Percentiles rank a stretch among this genome's conserved stretches.
phyloP scores from a whole-genome alignment of 2,888 invertebrate species.

The Stegophylla sp. region DNA sequence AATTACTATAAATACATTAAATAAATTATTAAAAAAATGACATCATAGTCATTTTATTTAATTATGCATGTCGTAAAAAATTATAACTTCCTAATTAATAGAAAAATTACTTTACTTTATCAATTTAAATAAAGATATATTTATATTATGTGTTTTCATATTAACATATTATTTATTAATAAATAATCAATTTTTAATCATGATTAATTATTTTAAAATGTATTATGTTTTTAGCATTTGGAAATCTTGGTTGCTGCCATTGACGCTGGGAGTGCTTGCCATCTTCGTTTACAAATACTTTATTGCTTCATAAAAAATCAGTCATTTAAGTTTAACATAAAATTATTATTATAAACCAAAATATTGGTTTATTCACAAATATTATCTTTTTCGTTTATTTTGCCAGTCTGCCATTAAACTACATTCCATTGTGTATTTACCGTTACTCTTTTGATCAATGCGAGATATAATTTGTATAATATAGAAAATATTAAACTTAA shows the following conservation, averaged over 20 bases:
- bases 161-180: not conserved
- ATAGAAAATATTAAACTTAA: constrained; percentile 21
- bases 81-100: not conserved
- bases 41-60: too few relatives aligned
- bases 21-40: too few relatives aligned
- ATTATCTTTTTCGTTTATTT: constrained; percentile 38
- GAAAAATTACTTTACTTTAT: not conserved
- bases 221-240: constrained; percentile 65
- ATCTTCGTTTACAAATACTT: constrained; percentile 67
- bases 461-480: constrained; percentile 18
- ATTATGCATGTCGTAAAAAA: not conserved
- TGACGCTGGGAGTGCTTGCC: constrained; percentile 66
- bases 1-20: too few relatives aligned
- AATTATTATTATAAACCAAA: constrained; percentile 41
- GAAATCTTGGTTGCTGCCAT: constrained; percentile 67
- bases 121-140: not conserved
- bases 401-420: constrained; percentile 23
- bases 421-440: constrained; percentile 46
- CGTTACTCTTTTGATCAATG: constrained; percentile 16
- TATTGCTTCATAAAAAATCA: constrained; percentile 62
- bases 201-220: constrained; percentile 13
- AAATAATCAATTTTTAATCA: not conserved
- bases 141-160: not conserved
- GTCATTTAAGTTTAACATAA: constrained; percentile 8
- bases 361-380: constrained; percentile 18